A percentile compares a stretch with the other conserved stretches of the same genome.
Conservation (phyloP, 2,888 invertebrate species). For the Mimumesa dahlbomi region DNA sequence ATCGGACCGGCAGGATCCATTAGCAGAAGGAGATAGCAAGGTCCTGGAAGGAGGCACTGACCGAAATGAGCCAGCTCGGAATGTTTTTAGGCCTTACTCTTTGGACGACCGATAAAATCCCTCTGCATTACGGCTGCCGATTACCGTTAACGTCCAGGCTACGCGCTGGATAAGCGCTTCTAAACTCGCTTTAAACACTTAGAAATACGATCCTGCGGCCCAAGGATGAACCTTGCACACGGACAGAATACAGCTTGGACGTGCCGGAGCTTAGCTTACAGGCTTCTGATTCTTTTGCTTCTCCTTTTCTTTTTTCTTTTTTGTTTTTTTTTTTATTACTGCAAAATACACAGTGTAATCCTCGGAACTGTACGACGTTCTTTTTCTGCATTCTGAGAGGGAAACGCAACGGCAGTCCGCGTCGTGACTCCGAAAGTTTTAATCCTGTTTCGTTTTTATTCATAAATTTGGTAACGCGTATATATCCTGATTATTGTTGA, state of each 20-base stretch:
- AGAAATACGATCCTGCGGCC: slow-evolving; percentile 56
- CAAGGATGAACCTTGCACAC: slow-evolving; percentile 38
- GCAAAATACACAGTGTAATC: too few relatives aligned
- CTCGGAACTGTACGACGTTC: too few relatives aligned
- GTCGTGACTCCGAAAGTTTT: too few relatives aligned
- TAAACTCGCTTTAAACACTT: slow-evolving; percentile 55
- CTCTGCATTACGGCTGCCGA: slow-evolving; percentile 42
- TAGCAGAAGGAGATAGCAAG: slow-evolving; percentile 66
- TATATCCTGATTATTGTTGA: too few relatives aligned
- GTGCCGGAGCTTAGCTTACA: too few relatives aligned
- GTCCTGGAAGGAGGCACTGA: slow-evolving; percentile 58
- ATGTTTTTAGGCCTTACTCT: slow-evolving; percentile 58
- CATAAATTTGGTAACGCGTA: too few relatives aligned
- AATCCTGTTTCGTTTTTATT: too few relatives aligned
- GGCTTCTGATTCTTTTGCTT: too few relatives aligned
- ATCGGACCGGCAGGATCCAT: slow-evolving; percentile 60
- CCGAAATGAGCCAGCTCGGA: slow-evolving; percentile 56
- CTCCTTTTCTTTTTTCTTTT: too few relatives aligned
- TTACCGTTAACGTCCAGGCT: slow-evolving; percentile 59
- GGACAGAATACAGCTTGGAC: not conserved
- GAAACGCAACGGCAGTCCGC: too few relatives aligned
- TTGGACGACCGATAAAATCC: slow-evolving; percentile 46
- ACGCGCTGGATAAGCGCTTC: slow-evolving; percentile 23
- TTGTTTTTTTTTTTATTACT: too few relatives aligned
- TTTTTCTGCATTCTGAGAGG: too few relatives aligned